phyloP scores from a whole-genome alignment of 2,113 vertebrate genomes.

The Xiphias gladius region DNA sequence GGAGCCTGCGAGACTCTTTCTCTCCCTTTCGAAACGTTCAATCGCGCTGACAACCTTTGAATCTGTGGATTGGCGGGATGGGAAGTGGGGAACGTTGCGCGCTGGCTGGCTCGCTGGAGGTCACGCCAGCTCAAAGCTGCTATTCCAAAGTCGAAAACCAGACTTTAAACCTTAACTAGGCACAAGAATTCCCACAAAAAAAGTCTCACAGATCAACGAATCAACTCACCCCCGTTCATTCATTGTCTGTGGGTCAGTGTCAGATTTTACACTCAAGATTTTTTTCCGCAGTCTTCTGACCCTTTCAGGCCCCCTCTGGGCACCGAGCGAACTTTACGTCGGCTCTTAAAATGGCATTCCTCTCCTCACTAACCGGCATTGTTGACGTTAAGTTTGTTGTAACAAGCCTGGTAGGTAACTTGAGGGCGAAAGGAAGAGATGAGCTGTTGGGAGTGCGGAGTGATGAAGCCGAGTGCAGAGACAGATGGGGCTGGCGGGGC shows the following conservation, averaged over 20 bases:
- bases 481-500: constrained; percentile 7
- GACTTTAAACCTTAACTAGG: neutral
- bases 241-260: neutral
- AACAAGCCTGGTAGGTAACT: constrained; percentile 17
- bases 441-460: constrained; percentile 30
- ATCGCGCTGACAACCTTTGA: neutral
- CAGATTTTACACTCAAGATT: neutral
- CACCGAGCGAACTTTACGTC: no score
- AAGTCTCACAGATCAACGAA: neutral
- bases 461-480: constrained; percentile 31
- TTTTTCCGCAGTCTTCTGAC: neutral
- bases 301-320: neutral
- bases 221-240: neutral
- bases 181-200: neutral
- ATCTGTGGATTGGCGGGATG: neutral
- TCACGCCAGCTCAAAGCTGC: neutral
- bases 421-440: constrained; percentile 13
- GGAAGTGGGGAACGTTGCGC: neutral
- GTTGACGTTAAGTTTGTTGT: constrained; percentile 34
- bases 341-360: neutral
- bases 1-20: neutral
- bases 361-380: neutral
- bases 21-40: neutral
- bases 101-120: neutral
- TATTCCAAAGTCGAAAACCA: neutral